Percentiles rank a stretch among this genome's conserved stretches.
These are phyloP conservation scores for Diplogasteroides magnus DNA, from an alignment of 1,140 invertebrate genomes.

Conservation along the genomic window DNA sequence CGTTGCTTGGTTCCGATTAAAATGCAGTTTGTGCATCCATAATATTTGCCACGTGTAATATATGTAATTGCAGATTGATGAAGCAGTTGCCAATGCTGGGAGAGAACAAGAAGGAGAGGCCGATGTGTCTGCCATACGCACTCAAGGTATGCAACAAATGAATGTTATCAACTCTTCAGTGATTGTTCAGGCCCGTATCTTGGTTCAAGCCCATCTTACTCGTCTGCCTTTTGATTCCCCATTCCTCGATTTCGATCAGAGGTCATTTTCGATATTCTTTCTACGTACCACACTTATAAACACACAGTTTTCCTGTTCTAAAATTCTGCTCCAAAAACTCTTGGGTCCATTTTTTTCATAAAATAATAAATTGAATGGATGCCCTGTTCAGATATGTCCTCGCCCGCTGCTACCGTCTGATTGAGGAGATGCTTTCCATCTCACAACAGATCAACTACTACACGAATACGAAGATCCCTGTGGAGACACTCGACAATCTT, in stretches of 20 bases:
- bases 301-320: too few relatives aligned
- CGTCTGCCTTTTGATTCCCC: conserved; percentile 73
- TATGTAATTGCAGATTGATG: conserved; percentile 66
- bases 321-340: too few relatives aligned
- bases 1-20: neutral
- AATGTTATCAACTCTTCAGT: neutral
- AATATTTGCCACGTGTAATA: neutral
- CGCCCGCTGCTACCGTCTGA: conserved; percentile 85
- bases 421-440: conserved; percentile 94
- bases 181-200: conserved; percentile 66
- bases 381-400: conserved; percentile 68
- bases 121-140: conserved; percentile 86
- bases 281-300: too few relatives aligned
- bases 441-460: conserved; percentile 85
- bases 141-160: conserved; percentile 66
- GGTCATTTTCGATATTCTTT: conserved; percentile 7
- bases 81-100: conserved; percentile 80
- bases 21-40: neutral
- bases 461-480: conserved; percentile 77
- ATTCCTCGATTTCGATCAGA: conserved; percentile 68
- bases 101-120: conserved; percentile 90
- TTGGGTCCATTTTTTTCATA: too few relatives aligned
- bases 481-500: conserved; percentile 92
- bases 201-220: conserved; percentile 86
- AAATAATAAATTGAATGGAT: too few relatives aligned